Evolutionary conservation across 2,888 invertebrate genomes (phyloP).

Genomic region (Antheraea assamensis): DNA sequence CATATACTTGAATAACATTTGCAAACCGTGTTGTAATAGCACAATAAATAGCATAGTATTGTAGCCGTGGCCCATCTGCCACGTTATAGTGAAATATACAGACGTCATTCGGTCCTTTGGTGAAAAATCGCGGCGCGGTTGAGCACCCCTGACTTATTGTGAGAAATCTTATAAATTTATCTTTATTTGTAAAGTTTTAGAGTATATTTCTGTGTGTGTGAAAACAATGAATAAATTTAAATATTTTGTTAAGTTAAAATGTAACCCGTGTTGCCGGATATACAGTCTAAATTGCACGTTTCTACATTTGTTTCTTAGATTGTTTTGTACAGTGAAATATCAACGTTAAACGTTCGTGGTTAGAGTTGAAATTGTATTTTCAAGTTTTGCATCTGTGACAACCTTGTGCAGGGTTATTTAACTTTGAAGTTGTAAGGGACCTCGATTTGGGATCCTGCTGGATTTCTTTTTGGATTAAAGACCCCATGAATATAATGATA

Average conservation of each 20-base stretch:
- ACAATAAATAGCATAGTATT: constrained; percentile 73
- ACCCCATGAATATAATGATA: constrained; percentile 81
- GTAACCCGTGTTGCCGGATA: constrained; percentile 81
- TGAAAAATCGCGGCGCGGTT: constrained; percentile 74
- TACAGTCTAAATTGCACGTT: constrained; percentile 80
- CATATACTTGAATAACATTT: constrained; percentile 63
- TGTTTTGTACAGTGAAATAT: constrained; percentile 41
- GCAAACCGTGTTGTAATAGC: constrained; percentile 74
- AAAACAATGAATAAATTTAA: constrained; percentile 73
- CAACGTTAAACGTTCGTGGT: constrained; percentile 42
- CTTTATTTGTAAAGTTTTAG: constrained; percentile 39
- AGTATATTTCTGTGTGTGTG: constrained; percentile 51
- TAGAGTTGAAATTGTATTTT: constrained; percentile 47
- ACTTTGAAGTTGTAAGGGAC: constrained; percentile 81
- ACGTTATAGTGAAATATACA: constrained; percentile 80
- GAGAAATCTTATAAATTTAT: constrained; percentile 30
- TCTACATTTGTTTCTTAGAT: constrained; percentile 75
- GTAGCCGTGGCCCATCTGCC: constrained; percentile 79
- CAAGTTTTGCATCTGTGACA: constrained; percentile 36
- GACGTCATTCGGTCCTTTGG: constrained; percentile 74
- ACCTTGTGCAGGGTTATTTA: constrained; percentile 69
- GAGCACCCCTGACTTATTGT: constrained; percentile 61
- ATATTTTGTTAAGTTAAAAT: constrained; percentile 81
- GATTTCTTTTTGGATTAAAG: constrained; percentile 81
- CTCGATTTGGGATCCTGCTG: constrained; percentile 77